These are phyloP conservation scores for Scaptomyza graminum DNA, from an alignment of 1,140 invertebrate species.

Conservation along the genomic window DNA sequence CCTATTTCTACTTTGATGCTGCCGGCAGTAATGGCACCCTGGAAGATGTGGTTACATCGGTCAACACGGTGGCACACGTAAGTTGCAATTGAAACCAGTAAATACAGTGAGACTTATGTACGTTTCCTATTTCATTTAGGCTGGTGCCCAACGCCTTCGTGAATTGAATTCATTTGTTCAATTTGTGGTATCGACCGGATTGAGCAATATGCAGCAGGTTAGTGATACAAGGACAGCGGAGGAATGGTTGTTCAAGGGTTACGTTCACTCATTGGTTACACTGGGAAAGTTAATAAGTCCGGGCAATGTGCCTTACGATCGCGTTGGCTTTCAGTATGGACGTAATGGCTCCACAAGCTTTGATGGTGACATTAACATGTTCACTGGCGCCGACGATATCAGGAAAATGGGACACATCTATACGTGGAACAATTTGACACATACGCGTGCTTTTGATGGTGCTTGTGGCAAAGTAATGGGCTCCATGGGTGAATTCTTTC, in stretches of 20 bases:
- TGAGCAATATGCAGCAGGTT: slow-evolving; percentile 82
- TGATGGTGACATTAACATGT: slow-evolving; percentile 90
- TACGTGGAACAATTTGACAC: slow-evolving; percentile 88
- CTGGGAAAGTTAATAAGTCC: slow-evolving; percentile 84
- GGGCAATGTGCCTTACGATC: slow-evolving; percentile 86
- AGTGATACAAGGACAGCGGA: slow-evolving; percentile 87
- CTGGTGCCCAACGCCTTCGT: slow-evolving; percentile 85
- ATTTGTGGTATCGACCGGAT: slow-evolving; percentile 56
- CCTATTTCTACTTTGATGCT: slow-evolving; percentile 90
- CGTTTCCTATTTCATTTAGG: slow-evolving; percentile 84
- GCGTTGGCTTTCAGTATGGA: slow-evolving; percentile 91
- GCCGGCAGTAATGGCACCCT: slow-evolving; percentile 90
- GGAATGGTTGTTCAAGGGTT: slow-evolving; percentile 91
- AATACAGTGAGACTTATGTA: neutral
- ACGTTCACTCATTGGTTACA: slow-evolving; percentile 88
- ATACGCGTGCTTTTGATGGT: slow-evolving; percentile 86
- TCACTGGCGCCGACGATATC: slow-evolving; percentile 87
- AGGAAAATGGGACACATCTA: slow-evolving; percentile 87
- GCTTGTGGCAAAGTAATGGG: slow-evolving; percentile 86
- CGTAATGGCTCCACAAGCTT: slow-evolving; percentile 89
- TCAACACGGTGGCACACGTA: slow-evolving; percentile 91
- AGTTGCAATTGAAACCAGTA: slow-evolving; percentile 85
- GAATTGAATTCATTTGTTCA: slow-evolving; percentile 7
- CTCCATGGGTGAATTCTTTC: slow-evolving; percentile 91
- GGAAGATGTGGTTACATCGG: slow-evolving; percentile 89